Base-by-base conservation (phyloP, 1,140 invertebrate genomes). In the Lethocerus indicus region DNA sequence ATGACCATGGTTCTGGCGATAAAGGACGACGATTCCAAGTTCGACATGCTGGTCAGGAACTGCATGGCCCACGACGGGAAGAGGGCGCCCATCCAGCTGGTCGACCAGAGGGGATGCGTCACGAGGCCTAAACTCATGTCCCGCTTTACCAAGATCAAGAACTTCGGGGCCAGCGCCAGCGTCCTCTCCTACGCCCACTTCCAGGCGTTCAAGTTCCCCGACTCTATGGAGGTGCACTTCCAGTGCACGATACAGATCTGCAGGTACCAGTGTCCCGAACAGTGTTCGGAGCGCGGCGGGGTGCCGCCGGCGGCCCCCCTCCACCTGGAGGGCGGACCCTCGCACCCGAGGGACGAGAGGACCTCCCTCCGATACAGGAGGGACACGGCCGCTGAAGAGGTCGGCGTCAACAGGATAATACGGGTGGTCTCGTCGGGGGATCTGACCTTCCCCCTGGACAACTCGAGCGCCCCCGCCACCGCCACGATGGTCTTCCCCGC, bases 141-240 rank as follows among this genome's bases (percentile, higher is more conserved):
- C 40, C 82, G 83, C 64, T 94, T 94, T 78, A 87, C 90, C 56
- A 94, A 94, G 67, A 89, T 93, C 53, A 91, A 92, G 68, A 92
- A 93, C 70, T 94, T 93, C 53, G 90, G 89, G 1, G 83, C 87
- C 1, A 88, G 85, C 24, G 90, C 90, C 4, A 90, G 87, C 0
- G 90, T 93, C 0, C 84, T 94, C 1, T 88, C 86, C 42, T 94
- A 91, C 60, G 89, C 90, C 2, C 90, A 93, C 67, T 94, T 94
- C 81, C 60, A 61, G 68, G 89, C 89, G 1, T 94, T 93, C 69
- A 93, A 94, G 65, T 94, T 94, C 78, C 89, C 89, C 0, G 89
- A 94, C 63, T 91, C 87, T 12, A 93, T 93, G 89, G 91, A 93
- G 61, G 88, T 94, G 1, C 89, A 92, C 71, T 94, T 94, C 80